A percentile compares a stretch with the other conserved stretches of the same genome.
Evolutionary conservation across 1,140 invertebrate genomes (phyloP).

Genomic region (Conus betulinus): DNA sequence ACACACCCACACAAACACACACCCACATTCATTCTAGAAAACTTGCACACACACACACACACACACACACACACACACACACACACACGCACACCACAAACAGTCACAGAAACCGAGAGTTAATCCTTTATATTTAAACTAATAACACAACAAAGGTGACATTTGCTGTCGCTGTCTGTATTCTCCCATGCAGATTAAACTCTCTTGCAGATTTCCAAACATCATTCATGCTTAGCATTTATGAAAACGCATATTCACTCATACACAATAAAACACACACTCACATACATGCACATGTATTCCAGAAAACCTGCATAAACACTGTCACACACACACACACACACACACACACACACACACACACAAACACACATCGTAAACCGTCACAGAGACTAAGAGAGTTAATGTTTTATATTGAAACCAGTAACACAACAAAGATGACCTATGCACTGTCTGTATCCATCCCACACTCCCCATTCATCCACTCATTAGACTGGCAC

Average conservation of each 20-base stretch:
- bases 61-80: background rate
- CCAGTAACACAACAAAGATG: background rate
- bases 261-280: background rate
- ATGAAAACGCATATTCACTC: background rate
- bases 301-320: too few species aligned
- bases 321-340: background rate
- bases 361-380: background rate
- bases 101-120: background rate
- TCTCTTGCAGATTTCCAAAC: too few species aligned
- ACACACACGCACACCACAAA: slow-evolving; percentile 6
- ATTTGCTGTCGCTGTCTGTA: too few species aligned
- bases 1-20: slow-evolving; percentile 12
- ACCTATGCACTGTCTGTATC: background rate
- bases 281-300: background rate
- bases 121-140: background rate
- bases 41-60: background rate
- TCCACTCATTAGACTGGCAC: slow-evolving; percentile 48
- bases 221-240: background rate
- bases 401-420: background rate
- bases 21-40: background rate
- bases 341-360: background rate
- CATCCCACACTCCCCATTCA: background rate
- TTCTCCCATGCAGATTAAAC: too few species aligned
- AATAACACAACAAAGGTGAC: background rate
- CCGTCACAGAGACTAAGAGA: background rate